phyloP scores from a whole-genome alignment of 2,888 invertebrate species.

The Vanessa cardui region DNA sequence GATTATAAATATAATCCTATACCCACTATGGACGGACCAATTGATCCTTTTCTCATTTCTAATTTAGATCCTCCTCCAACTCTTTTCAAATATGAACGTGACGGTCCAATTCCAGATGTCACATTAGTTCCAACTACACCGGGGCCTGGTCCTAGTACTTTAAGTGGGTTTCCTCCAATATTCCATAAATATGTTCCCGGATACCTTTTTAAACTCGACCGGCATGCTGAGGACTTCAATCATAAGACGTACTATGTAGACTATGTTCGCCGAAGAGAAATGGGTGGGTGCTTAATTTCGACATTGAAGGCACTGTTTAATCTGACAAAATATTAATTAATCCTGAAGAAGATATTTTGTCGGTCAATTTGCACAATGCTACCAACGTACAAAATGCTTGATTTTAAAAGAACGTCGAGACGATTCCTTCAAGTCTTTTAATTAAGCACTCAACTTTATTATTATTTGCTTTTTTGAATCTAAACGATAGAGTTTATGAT shows the following conservation, averaged over 20 bases:
- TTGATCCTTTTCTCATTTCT: constrained; percentile 69
- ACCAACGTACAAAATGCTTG: constrained; percentile 33
- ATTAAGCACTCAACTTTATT: constrained; percentile 75
- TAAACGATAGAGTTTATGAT: constrained; percentile 28
- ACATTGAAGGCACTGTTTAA: constrained; percentile 64
- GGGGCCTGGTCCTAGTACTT: constrained; percentile 68
- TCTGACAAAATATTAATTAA: constrained; percentile 20
- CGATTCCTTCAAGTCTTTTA: constrained; percentile 71
- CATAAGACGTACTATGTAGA: constrained; percentile 80
- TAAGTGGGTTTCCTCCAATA: constrained; percentile 75
- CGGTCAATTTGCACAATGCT: constrained; percentile 22
- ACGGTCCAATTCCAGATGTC: constrained; percentile 73
- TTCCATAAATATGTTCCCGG: constrained; percentile 78
- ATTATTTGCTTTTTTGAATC: constrained; percentile 44
- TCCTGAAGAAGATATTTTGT: constrained; percentile 26
- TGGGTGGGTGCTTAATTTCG: constrained; percentile 82
- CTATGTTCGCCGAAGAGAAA: constrained; percentile 78
- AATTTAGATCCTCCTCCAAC: constrained; percentile 66
- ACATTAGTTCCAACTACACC: constrained; percentile 61
- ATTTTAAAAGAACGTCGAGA: constrained; percentile 58
- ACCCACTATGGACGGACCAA: constrained; percentile 66
- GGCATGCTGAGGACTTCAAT: constrained; percentile 75
- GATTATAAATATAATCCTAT: constrained; percentile 74
- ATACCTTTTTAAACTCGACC: constrained; percentile 72
- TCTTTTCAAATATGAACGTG: constrained; percentile 72